Percentiles rank a stretch among this genome's conserved stretches.
phyloP scores from a whole-genome alignment of 2,797 vertebrate species.

The Spheniscus humboldti region DNA sequence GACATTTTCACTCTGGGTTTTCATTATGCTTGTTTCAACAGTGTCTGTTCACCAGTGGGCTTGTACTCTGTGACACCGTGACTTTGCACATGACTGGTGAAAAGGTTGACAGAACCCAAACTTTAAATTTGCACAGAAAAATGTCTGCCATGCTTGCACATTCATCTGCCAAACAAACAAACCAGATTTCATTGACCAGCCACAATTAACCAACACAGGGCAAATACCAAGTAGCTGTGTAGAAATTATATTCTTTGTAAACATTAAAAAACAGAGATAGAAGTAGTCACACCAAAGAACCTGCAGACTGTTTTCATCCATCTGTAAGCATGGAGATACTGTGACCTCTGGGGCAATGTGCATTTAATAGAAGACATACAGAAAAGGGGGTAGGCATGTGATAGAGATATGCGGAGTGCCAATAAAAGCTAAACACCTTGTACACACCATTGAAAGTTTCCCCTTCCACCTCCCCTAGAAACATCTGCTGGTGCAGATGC shows the following conservation, averaged over 20 bases:
- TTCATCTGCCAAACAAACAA: background rate
- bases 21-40: background rate
- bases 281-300: background rate
- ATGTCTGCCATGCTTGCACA: background rate
- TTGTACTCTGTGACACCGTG: background rate
- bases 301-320: background rate
- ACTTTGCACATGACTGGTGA: background rate
- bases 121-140: background rate
- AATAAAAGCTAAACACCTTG: background rate
- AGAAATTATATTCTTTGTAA: background rate
- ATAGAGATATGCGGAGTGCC: background rate
- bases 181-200: background rate
- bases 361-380: background rate
- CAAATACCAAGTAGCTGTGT: background rate
- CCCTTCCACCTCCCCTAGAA: background rate
- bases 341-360: background rate
- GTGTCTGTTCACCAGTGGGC: background rate
- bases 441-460: background rate
- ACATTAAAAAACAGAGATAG: background rate
- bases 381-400: background rate
- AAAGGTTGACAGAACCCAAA: background rate
- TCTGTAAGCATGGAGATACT: background rate
- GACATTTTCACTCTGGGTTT: background rate
- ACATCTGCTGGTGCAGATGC: constrained; percentile 28
- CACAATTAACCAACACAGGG: background rate